Base-by-base conservation (phyloP, 2,888 invertebrate genomes). In the Thereva unica region DNA sequence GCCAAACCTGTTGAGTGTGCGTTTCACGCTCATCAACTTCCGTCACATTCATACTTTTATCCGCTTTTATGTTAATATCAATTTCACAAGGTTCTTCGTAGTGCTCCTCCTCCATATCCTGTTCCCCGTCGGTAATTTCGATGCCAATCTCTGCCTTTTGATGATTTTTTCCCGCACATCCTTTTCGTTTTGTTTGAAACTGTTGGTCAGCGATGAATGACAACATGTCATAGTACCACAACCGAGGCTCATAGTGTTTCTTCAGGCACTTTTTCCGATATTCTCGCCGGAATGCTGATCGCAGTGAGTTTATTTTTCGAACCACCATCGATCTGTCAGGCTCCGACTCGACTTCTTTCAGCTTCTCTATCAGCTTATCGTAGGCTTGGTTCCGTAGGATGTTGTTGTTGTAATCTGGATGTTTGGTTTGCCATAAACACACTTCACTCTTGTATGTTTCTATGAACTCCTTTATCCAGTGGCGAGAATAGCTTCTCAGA, bases 251-350 rank as follows among this genome's bases (percentile, higher is more conserved):
- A 67, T 80, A 80, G 69, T 77, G 76, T 37, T 71, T 71, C 64
- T 78, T 80, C 42, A 70, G 68, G 41, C 70, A 72, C 0, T 76
- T 76, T 66, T 80, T 80, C 6, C 80, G 76, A 49, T 72, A 80
- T 67, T 80, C 79, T 6, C 79, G 75, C 23, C 79, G 74, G 64
- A 80, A 80, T 3, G 79, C 80, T 1, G 80, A 80, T 9, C 79
- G 74, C 7, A 80, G 69, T 0, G 79, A 80, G 66, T 80, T 80
- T 10, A 80, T 80, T 71, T 80, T 80, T 3, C 80, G 71, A n/a
- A 80, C 78, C 4, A 80, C 79, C 79, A 79, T 80, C 9, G 77
- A 75, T 35, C 80, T 75, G 69, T 80, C 79, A 5, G 79, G 78
- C 72, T 76, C 76, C 8, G 78, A 78, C 71, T 80, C 80, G 59